These are phyloP conservation scores for Dasypogon diadema DNA, from an alignment of 2,888 invertebrate genomes.

Conservation along the genomic window DNA sequence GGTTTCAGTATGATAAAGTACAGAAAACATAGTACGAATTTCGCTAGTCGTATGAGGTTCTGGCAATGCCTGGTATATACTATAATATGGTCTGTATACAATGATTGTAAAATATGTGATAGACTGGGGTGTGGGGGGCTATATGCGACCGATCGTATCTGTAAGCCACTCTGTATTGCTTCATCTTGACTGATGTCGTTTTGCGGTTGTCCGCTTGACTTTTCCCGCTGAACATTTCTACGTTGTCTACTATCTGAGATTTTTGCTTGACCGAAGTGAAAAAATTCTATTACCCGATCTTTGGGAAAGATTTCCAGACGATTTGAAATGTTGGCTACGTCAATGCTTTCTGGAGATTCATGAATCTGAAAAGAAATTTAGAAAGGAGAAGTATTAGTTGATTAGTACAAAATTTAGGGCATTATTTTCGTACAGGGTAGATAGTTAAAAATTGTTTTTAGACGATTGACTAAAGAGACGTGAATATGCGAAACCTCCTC, in stretches of 20 bases:
- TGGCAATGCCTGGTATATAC: constrained; percentile 1
- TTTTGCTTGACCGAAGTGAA: constrained; percentile 36
- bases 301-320: neutral
- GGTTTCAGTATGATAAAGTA: constrained; percentile 53
- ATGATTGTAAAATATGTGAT: constrained; percentile 33
- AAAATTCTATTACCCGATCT: neutral
- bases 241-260: constrained; percentile 46
- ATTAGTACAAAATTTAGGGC: neutral
- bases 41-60: constrained; percentile 28
- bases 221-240: constrained; percentile 33
- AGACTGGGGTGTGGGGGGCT: neutral
- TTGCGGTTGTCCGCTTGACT: constrained; percentile 51
- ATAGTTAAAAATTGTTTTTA: too few species aligned
- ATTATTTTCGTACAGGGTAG: too few species aligned
- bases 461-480: too few species aligned
- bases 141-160: neutral
- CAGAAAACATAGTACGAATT: constrained; percentile 52
- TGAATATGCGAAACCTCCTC: too few species aligned
- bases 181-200: constrained; percentile 57
- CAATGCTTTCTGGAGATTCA: constrained; percentile 30
- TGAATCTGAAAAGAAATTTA: constrained; percentile 30
- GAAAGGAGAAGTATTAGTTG: neutral
- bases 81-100: constrained; percentile 28
- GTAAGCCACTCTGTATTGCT: constrained; percentile 2
- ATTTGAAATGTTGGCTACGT: constrained; percentile 22